These are phyloP conservation scores for Pocillopora damicornis DNA, from an alignment of 64 coral and sea anemone species.

Conservation along the genomic window DNA sequence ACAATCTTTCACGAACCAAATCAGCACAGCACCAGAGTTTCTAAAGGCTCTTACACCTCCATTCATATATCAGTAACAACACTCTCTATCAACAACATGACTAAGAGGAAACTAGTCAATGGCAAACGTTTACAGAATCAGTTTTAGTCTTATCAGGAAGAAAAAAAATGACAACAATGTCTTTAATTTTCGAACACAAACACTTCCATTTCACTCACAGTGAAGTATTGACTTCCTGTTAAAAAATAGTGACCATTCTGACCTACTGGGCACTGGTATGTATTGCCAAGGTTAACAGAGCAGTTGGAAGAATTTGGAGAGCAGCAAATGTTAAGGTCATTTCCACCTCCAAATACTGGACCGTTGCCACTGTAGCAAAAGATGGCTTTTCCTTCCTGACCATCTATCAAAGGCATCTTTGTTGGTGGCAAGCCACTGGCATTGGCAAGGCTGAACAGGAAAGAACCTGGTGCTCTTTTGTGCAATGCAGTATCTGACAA, in stretches of 20 bases:
- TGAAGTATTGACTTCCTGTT: slow-evolving; percentile 11
- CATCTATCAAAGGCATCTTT: slow-evolving; percentile 13
- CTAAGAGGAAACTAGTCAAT: too few relatives aligned
- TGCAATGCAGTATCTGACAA: neutral
- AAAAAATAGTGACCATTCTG: neutral
- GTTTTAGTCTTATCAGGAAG: too few relatives aligned
- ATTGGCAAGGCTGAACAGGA: slow-evolving; percentile 34
- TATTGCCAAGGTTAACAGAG: slow-evolving; percentile 1
- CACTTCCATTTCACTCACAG: slow-evolving; percentile 37
- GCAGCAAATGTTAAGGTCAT: neutral
- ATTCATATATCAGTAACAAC: too few relatives aligned
- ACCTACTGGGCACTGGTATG: slow-evolving; percentile 20
- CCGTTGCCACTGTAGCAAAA: neutral
- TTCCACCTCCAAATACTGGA: slow-evolving; percentile 16
- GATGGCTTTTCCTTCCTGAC: slow-evolving; percentile 21
- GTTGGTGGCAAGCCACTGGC: slow-evolving; percentile 9
- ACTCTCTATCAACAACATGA: too few relatives aligned
- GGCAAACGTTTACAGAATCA: too few relatives aligned
- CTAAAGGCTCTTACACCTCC: too few relatives aligned
- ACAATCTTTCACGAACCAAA: too few relatives aligned
- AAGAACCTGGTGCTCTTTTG: slow-evolving; percentile 29
- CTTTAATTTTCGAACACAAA: slow-evolving; percentile 24
- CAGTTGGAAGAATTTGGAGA: neutral
- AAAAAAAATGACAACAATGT: neutral
- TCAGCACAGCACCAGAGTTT: too few relatives aligned